Base-by-base conservation (phyloP, 2,113 vertebrate genomes). In the Mormyrus iriodes region DNA sequence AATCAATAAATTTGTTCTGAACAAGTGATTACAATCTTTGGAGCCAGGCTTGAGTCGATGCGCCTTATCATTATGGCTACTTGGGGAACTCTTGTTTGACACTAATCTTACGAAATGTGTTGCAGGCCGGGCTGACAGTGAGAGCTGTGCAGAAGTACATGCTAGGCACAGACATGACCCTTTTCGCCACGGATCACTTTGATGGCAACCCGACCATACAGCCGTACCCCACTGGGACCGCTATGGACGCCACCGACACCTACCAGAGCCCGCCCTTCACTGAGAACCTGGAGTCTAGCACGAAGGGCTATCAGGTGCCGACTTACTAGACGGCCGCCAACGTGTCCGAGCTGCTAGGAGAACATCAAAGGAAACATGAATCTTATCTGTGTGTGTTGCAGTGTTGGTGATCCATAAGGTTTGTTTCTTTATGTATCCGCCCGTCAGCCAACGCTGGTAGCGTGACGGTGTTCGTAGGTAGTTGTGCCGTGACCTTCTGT, bases 241-340 rank as follows among this genome's bases (percentile, higher is more conserved):
- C 97, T 83, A 94, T 97, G 53, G 97, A 98, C 87, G 97, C 95
- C 94, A 96, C 96, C 27, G 97, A 98, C 89, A 97, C 97, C 93
- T 99, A 99, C 93, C 98, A 99, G 94, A 98, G 97, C 90, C 97
- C 98, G 0, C 97, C 98, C 1, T 98, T 99, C 95, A 97, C 96
- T 39, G 97, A 99, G 92, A 98, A 97, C 89, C 93, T 97, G 92
- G 97, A 98, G 90, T 93, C 97, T 92, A 96, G 95, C 92, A 96
- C 97, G 53, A 98, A 96, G 94, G 97, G 95, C 90, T 98, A 97
- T 95, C 98, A 96, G 95, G 96, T 97, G 95, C 97, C 95, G 52
- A 65, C 88, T 19, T 89, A 89, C 53, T 89, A 89, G 52, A 89
- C 39, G 8, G 51, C 19, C n/a, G 13, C 21, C 39, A 17, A 48